These are phyloP conservation scores for Festucalex cinctus DNA, from an alignment of 2,113 vertebrate genomes.

Conservation along the genomic window DNA sequence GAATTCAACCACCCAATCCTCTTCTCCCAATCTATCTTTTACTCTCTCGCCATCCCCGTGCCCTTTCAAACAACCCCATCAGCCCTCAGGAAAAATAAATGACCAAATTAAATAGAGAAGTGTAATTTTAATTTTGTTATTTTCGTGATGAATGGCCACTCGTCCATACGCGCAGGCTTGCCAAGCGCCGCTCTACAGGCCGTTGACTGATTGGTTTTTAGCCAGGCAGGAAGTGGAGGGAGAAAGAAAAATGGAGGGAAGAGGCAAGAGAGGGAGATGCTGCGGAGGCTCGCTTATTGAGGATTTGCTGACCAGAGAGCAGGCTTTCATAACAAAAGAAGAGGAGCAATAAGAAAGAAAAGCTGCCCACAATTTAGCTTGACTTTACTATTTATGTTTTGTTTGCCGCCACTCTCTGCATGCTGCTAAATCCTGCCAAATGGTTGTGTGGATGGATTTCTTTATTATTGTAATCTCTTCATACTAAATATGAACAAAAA, in stretches of 20 bases:
- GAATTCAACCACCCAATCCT: constrained; percentile 33
- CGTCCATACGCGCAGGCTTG: constrained; percentile 49
- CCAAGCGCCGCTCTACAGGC: constrained; percentile 63
- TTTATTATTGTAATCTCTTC: no score
- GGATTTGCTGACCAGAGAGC: constrained; percentile 32
- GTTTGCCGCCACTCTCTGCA: neutral
- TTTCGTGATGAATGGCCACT: constrained; percentile 74
- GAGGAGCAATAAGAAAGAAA: constrained; percentile 45
- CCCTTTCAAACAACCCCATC: constrained; percentile 26
- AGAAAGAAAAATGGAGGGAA: constrained; percentile 30
- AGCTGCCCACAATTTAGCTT: constrained; percentile 19
- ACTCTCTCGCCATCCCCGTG: constrained; percentile 18
- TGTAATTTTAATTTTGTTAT: constrained; percentile 77
- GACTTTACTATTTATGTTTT: neutral
- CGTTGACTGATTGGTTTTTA: constrained; percentile 73
- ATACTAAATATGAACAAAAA: no score
- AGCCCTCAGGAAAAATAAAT: constrained; percentile 66
- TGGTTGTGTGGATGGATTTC: no score
- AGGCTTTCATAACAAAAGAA: constrained; percentile 29
- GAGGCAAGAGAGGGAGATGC: constrained; percentile 31
- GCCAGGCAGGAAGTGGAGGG: constrained; percentile 52
- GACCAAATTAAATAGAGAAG: constrained; percentile 74
- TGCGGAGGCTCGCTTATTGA: constrained; percentile 58
- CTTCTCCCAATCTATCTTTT: constrained; percentile 24
- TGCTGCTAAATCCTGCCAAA: neutral